Conservation (phyloP, 2,113 vertebrate genomes). For the Suncus etruscus region DNA sequence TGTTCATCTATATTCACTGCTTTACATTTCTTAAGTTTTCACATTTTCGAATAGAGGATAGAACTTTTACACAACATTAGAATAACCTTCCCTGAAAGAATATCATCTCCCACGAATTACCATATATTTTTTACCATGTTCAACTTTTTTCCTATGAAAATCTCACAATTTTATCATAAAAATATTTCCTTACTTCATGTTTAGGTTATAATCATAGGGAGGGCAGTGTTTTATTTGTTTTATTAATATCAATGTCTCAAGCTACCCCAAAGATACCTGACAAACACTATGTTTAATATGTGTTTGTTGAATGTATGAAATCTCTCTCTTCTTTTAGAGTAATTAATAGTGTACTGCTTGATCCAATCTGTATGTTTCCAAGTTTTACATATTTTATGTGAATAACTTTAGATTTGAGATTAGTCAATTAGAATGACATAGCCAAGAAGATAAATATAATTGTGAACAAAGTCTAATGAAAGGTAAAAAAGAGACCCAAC, state of each 20-base stretch:
- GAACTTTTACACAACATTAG: conserved; percentile 9
- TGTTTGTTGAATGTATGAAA: not conserved
- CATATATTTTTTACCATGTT: not conserved
- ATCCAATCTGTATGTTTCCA: not conserved
- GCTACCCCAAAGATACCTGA: conserved; percentile 30
- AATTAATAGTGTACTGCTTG: not conserved
- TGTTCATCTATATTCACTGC: not conserved
- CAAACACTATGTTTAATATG: not conserved
- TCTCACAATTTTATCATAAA: not conserved
- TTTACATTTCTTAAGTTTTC: conserved; percentile 37
- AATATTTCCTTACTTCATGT: not conserved
- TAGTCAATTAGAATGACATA: not conserved
- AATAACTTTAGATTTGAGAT: conserved; percentile 37
- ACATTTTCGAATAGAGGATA: not conserved
- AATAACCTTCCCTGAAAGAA: not conserved
- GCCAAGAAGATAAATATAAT: not conserved
- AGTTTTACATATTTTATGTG: not conserved
- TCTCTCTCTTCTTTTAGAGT: not conserved
- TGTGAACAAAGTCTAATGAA: conserved; percentile 10
- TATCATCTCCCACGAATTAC: not conserved
- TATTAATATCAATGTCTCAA: conserved; percentile 8
- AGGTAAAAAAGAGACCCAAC: not conserved
- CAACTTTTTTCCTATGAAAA: conserved; percentile 61
- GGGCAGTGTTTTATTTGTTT: not conserved
- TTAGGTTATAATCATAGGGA: conserved; percentile 45